Percentiles rank a stretch among this genome's conserved stretches.
These are phyloP conservation scores for Etheostoma nigrum DNA, from an alignment of 2,797 vertebrate species.

Conservation along the genomic window DNA sequence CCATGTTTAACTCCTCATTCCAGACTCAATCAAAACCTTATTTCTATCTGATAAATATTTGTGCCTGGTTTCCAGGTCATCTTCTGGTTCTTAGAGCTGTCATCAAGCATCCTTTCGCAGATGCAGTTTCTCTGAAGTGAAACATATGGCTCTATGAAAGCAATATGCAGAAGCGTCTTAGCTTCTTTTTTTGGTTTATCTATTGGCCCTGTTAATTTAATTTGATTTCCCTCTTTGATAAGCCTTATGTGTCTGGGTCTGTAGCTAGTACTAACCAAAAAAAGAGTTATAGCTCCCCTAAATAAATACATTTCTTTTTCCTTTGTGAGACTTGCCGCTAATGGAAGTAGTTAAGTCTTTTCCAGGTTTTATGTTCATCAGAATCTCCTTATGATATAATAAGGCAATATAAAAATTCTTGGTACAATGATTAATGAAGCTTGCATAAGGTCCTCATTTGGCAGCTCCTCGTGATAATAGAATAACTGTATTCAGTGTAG, in stretches of 20 bases:
- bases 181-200: neutral
- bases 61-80: constrained; percentile 71
- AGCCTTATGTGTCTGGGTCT: constrained; percentile 8
- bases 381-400: constrained; percentile 13
- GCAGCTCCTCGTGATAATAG: constrained; percentile 11
- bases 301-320: constrained; percentile 10
- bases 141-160: constrained; percentile 52
- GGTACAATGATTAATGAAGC: constrained; percentile 15
- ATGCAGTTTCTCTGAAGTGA: constrained; percentile 46
- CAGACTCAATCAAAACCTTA: constrained; percentile 66
- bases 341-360: constrained; percentile 30
- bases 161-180: constrained; percentile 24
- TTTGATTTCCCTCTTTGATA: constrained; percentile 33
- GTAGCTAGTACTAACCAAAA: constrained; percentile 6
- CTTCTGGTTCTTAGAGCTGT: constrained; percentile 57
- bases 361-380: constrained; percentile 20
- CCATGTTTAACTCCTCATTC: constrained; percentile 62
- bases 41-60: constrained; percentile 78
- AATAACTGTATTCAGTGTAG: neutral
- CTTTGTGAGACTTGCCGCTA: constrained; percentile 10
- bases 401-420: constrained; percentile 32
- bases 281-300: constrained; percentile 16
- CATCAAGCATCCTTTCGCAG: constrained; percentile 44
- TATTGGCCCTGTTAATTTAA: constrained; percentile 18
- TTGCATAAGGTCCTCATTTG: constrained; percentile 13